phyloP scores from a whole-genome alignment of 2,888 invertebrate species.

The Ochropacha duplaris region DNA sequence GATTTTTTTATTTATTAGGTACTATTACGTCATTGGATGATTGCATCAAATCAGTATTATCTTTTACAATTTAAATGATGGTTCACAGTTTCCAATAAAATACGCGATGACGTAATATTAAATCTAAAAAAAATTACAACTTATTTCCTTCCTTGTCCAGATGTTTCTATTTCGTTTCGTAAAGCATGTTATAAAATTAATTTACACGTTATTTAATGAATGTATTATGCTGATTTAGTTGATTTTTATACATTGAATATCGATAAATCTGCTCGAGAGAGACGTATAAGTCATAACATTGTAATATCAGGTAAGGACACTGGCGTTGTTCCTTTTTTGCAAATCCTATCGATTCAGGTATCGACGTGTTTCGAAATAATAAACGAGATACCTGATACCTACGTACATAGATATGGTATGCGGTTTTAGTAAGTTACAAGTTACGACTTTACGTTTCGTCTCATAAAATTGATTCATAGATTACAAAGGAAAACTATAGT shows the following conservation, averaged over 20 bases:
- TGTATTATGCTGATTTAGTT: slow-evolving; percentile 69
- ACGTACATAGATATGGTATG: not conserved
- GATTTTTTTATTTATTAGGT: no score
- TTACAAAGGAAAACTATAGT: no score
- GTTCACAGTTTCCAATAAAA: no score
- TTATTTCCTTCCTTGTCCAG: slow-evolving; percentile 63
- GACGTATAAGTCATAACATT: slow-evolving; percentile 82
- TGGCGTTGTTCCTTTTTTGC: slow-evolving; percentile 28
- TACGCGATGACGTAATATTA: slow-evolving; percentile 43
- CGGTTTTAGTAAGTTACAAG: no score
- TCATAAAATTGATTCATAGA: no score
- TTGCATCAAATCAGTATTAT: no score
- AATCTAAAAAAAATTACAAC: slow-evolving; percentile 30
- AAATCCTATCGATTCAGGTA: slow-evolving; percentile 17
- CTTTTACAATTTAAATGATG: no score
- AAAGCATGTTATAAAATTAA: slow-evolving; percentile 61
- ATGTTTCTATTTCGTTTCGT: slow-evolving; percentile 53
- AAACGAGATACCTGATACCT: not conserved
- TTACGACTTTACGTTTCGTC: no score
- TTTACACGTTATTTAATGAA: slow-evolving; percentile 71
- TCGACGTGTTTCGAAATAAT: slow-evolving; percentile 20
- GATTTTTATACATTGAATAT: slow-evolving; percentile 61
- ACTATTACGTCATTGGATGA: no score
- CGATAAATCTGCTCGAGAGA: slow-evolving; percentile 71
- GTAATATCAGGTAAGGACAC: slow-evolving; percentile 64